Percentiles rank a stretch among this genome's conserved stretches.
These are phyloP conservation scores for Peromyscus polionotus DNA, from an alignment of 2,113 vertebrate genomes.

Conservation along the genomic window DNA sequence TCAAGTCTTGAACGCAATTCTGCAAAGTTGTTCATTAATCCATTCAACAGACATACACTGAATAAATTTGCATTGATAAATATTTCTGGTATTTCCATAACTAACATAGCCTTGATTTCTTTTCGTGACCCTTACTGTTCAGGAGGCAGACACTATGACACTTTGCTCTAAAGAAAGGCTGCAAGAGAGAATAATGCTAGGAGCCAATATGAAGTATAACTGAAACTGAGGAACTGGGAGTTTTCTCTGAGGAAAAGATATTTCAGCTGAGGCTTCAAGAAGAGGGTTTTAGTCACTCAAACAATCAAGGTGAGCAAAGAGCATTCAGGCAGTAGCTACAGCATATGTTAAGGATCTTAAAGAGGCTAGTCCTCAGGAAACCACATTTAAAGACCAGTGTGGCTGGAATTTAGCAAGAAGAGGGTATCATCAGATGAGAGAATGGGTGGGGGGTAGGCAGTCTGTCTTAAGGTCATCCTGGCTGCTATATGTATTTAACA, in stretches of 20 bases:
- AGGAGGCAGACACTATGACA: background rate
- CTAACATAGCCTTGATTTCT: background rate
- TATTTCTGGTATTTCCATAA: background rate
- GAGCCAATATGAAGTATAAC: background rate
- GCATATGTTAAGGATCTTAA: background rate
- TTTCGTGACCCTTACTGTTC: background rate
- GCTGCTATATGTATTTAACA: background rate
- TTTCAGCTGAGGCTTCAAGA: background rate
- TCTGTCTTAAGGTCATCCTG: background rate
- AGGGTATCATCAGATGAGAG: background rate
- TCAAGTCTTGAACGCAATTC: background rate
- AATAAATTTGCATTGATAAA: background rate
- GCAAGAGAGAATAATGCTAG: background rate
- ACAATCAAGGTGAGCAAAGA: background rate
- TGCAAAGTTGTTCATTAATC: background rate
- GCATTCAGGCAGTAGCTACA: background rate
- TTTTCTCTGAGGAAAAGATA: conserved; percentile 4
- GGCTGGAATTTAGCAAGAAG: background rate
- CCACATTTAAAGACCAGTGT: background rate
- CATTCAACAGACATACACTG: background rate
- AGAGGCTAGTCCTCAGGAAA: background rate
- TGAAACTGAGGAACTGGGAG: background rate
- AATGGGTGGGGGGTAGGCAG: background rate
- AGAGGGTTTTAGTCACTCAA: background rate
- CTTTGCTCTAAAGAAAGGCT: background rate